phyloP scores from a whole-genome alignment of 2,888 invertebrate genomes.

The Digitonthophagus gazella region DNA sequence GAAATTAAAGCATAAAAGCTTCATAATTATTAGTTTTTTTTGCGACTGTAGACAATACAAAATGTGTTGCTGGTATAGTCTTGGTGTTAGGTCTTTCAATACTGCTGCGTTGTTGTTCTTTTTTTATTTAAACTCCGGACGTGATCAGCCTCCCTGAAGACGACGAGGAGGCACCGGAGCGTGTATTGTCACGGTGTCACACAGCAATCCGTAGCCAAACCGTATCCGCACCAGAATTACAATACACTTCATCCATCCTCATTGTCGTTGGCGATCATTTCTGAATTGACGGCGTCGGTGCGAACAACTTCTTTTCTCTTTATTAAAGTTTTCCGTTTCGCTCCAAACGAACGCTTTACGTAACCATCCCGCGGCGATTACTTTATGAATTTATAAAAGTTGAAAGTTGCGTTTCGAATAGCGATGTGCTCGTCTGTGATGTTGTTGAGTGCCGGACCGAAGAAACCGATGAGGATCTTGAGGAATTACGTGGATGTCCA shows the following conservation, averaged over 20 bases:
- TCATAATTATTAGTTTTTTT: too few species aligned
- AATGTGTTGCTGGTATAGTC: too few species aligned
- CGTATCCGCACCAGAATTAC: neutral
- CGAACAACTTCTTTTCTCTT: conserved; percentile 27
- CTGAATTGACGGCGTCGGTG: conserved; percentile 39
- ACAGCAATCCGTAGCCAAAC: neutral
- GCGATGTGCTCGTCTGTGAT: conserved; percentile 35
- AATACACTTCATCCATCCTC: conserved; percentile 46
- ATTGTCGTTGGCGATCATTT: conserved; percentile 52
- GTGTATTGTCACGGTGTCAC: conserved; percentile 7
- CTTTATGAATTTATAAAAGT: too few species aligned
- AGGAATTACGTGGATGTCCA: conserved; percentile 18
- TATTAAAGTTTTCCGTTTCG: neutral
- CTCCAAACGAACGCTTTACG: neutral
- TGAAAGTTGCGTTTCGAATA: conserved; percentile 9
- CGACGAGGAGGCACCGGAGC: neutral
- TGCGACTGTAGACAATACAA: too few species aligned
- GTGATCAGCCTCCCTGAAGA: neutral
- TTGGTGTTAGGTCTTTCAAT: neutral
- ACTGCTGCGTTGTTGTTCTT: neutral
- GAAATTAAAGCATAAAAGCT: too few species aligned
- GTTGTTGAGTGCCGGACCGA: conserved; percentile 42
- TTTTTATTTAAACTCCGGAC: neutral
- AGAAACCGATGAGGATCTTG: conserved; percentile 40
- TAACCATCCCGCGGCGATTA: too few species aligned